phyloP scores from a whole-genome alignment of 2,797 vertebrate species.

The Halcyon chelicuti region DNA sequence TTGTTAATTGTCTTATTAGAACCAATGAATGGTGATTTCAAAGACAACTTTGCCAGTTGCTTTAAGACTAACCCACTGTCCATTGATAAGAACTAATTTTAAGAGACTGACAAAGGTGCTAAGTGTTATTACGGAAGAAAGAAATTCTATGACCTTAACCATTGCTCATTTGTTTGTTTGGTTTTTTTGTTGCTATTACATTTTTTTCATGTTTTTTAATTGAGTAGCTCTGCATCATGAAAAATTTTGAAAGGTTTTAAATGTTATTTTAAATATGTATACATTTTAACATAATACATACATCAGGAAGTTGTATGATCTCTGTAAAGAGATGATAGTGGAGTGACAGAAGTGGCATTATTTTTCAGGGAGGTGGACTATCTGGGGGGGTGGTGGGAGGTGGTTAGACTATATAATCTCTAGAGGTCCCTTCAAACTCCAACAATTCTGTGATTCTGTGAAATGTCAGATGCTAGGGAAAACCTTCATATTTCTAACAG shows the following conservation, averaged over 20 bases:
- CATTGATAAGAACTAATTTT: neutral
- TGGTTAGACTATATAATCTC: too few relatives aligned
- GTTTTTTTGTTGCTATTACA: neutral
- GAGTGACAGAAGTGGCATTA: neutral
- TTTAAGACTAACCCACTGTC: neutral
- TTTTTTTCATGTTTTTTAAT: neutral
- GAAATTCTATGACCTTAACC: neutral
- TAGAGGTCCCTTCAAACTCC: too few relatives aligned
- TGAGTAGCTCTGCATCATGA: neutral
- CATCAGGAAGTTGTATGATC: neutral
- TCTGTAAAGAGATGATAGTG: neutral
- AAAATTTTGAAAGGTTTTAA: neutral
- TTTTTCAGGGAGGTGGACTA: neutral
- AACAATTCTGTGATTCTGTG: too few relatives aligned
- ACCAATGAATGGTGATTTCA: neutral
- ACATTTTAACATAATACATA: neutral
- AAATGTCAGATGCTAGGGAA: neutral
- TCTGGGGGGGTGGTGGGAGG: too few relatives aligned
- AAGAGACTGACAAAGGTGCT: neutral
- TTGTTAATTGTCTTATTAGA: slow-evolving; percentile 36
- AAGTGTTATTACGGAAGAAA: neutral
- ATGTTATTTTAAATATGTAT: neutral
- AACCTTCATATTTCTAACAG: neutral
- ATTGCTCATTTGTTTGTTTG: neutral
- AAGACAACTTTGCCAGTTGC: neutral